Evolutionary conservation across 2,888 invertebrate species (phyloP).

Genomic region (Lasioglossum calceatum): DNA sequence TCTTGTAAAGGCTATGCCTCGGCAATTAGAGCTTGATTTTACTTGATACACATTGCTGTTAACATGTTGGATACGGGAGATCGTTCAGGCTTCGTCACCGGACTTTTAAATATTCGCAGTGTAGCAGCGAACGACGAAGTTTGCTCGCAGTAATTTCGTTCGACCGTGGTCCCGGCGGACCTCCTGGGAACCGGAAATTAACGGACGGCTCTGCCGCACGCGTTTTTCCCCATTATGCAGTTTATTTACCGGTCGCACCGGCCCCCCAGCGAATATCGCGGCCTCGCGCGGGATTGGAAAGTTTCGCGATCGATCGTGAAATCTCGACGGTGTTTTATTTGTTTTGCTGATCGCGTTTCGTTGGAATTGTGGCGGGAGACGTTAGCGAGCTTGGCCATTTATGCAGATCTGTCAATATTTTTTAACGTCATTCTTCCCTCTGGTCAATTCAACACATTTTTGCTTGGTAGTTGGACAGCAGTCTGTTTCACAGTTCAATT

Average conservation of each 20-base stretch:
- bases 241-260: constrained; percentile 21
- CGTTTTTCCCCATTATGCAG: constrained; percentile 30
- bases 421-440: not conserved
- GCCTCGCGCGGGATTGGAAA: constrained; percentile 9
- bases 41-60: not conserved
- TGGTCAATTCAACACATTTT: not conserved
- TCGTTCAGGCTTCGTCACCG: not conserved
- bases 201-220: constrained; percentile 8
- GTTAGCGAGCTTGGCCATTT: not conserved
- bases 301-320: constrained; percentile 14
- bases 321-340: not conserved
- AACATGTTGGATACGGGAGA: not conserved
- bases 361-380: not conserved
- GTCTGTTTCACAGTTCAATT: not conserved
- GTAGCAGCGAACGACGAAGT: not conserved
- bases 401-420: not conserved
- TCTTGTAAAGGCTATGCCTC: not conserved
- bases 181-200: constrained; percentile 32
- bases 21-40: not conserved
- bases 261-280: not conserved
- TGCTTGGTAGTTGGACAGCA: not conserved
- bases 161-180: constrained; percentile 11
- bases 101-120: not conserved
- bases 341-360: not conserved
- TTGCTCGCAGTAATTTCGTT: constrained; percentile 19